Evolutionary conservation across 2,797 vertebrate genomes (phyloP), one percentile per base, ranked within the genome.

Genomic region (Tamandua tetradactyla): DNA sequence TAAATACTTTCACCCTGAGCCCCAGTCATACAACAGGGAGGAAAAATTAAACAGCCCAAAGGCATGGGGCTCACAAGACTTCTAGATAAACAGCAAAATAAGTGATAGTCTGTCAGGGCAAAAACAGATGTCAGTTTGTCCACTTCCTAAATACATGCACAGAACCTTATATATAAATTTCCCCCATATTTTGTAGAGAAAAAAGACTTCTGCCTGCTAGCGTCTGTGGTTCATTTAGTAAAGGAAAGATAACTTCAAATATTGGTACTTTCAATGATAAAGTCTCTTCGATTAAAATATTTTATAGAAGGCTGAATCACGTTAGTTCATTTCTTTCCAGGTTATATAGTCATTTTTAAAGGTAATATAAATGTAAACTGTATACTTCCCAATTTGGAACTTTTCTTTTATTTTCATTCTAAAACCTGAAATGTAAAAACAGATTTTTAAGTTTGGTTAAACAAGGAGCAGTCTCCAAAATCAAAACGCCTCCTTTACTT

Each of bases 361-460:
- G 89, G 55, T 87, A 94, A 92, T 62, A 85, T 25, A 86, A 82
- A 92, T 80, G 40, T 66, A 66, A 94, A 59, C 2, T 71, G 66
- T 61, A 86, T 11, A 23, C 68, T 80, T 79, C 49, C 40, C 69
- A n/a, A 13, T 22, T 88, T 66, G 32, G 14, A 94, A 74, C 30
- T 82, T 90, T 37, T 42, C 66, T 89, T 32, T 47, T 72, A 37
- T 66, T 89, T 94, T 87, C 69, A 95, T 93, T 96, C 42, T 78
- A 89, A 91, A 91, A 66, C 55, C 12, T 89, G 4, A 88, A 81
- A 79, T 87, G 35, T 84, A 83, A 89, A 96, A 87, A 95, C 25
- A 88, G 64, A 78, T 55, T 91, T 87, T 40, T 64, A 89, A 89
- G 9, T 72, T 42, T 79, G 14, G 11, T 69, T 95, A 94, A 88